Evolutionary conservation across 2,888 invertebrate genomes (phyloP), one percentile per base, ranked within the genome.

Genomic region (Lissonota sp.): DNA sequence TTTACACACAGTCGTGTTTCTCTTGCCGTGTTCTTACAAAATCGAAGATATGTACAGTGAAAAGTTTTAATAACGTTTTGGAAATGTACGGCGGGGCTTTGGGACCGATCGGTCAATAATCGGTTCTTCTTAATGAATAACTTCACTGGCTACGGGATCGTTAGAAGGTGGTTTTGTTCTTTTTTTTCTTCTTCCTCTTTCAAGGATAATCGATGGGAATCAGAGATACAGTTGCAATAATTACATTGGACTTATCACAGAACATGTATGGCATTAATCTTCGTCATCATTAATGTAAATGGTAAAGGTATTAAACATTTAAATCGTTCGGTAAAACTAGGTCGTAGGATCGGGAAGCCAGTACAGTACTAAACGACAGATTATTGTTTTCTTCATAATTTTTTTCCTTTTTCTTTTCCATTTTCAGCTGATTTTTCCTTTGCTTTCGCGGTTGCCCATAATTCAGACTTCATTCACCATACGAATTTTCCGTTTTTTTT

Each of bases 211-310:
- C 72, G 73, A 82, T 74, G 62, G 71, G 87, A 85, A 87, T 86
- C 86, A 87, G 86, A 88, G 90, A 90, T 90, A 90, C 87, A 89
- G 89, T 92, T 92, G 91, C 90, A 90, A 90, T 92, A 91, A 91
- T 92, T 91, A 92, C 90, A 92, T 91, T 91, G 92, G 92, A 92
- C 92, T 93, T 92, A 93, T 93, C 92, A 92, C 93, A 93, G 93
- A 93, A 93, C 92, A 93, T 92, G 92, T 93, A 93, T 93, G 93
- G 93, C 93, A 93, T 92, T 92, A 92, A 92, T 92, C 89, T 87
- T 92, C 91, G 86, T 91, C 90, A 88, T 91, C 88, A 87, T 90
- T 89, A 87, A 87, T 87, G 90, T 89, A 88, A 90, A 89, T 85
- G 87, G 88, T 91, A 89, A 85, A 85, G 85, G 84, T 88, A 88